Conservation (phyloP, 2,113 vertebrate genomes). For the Proterorhinus semilunaris region DNA sequence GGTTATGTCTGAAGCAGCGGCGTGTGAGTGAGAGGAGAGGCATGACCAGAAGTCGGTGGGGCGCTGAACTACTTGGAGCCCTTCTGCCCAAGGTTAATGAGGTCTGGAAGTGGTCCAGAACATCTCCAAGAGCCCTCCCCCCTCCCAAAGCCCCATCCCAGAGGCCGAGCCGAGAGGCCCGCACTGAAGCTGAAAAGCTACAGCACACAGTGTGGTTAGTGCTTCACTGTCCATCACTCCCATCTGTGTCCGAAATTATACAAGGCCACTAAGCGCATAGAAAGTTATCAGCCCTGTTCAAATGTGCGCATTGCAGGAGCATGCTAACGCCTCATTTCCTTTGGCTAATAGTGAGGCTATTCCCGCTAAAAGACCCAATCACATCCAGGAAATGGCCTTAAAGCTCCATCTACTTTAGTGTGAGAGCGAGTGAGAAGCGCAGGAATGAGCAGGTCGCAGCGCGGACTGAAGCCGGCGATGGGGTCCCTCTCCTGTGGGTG, state of each 20-base stretch:
- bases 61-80: slow-evolving; percentile 44
- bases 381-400: slow-evolving; percentile 8
- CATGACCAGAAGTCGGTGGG: slow-evolving; percentile 47
- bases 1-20: slow-evolving; percentile 4
- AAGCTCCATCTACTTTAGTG: background rate
- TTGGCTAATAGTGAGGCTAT: slow-evolving; percentile 9
- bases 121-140: slow-evolving; percentile 40
- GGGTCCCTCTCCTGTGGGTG: slow-evolving; percentile 56
- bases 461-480: slow-evolving; percentile 48
- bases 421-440: background rate
- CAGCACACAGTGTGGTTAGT: slow-evolving; percentile 26
- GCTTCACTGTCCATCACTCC: slow-evolving; percentile 34
- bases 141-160: background rate
- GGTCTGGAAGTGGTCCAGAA: slow-evolving; percentile 67
- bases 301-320: background rate
- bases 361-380: slow-evolving; percentile 3
- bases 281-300: background rate
- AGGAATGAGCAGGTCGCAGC: slow-evolving; percentile 18
- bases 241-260: slow-evolving; percentile 18
- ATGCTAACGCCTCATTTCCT: slow-evolving; percentile 11
- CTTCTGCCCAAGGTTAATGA: slow-evolving; percentile 69
- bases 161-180: background rate
- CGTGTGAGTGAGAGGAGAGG: slow-evolving; percentile 9
- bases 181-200: slow-evolving; percentile 53
- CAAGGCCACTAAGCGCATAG: slow-evolving; percentile 1